Evolutionary conservation across 2,797 vertebrate genomes (phyloP), one percentile per base, ranked within the genome.

Genomic region (Galaxias olidus): DNA sequence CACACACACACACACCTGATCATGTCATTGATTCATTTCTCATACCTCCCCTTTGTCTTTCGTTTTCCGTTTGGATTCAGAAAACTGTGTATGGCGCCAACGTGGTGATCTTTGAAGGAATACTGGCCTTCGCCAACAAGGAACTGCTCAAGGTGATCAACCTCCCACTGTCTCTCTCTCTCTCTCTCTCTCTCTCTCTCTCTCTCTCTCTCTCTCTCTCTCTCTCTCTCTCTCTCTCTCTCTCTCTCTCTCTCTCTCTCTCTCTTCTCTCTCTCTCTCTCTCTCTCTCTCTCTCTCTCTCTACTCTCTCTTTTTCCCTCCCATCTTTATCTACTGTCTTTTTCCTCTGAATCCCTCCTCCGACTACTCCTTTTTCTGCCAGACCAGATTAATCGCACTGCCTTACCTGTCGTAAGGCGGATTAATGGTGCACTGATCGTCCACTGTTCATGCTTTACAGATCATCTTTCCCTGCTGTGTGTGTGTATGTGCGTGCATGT

Each of bases 71-170:
- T 49, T 8, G 19, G 70, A 52, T 60, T 0, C 90, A 97, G 95
- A 97, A 97, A 93, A 96, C 92, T 0, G 88, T 96, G 40, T 97
- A 96, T 0, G 95, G 95, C 1, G 95, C 95, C 74, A 97, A 96
- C 0, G 95, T 97, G 1, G 93, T 97, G n/a, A 93, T 97, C 74
- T 96, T 96, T 0, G 95, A 97, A 63, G 95, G 95, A 41, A 97
- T 97, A 57, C 82, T 97, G 82, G 89, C 95, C 0, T 97, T 96
- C 42, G 95, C 95, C 18, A 96, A 96, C 87, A 96, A 97, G 79
- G 95, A 97, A 74, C 84, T 97, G 61, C 84, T 97, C 48, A 96
- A 96, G 94, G 95, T 96, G 86, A 75, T 9, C 40, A 1, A n/a
- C 30, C 61, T 43, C n/a, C 61, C 12, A 4, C 12, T 11, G 12